phyloP scores from a whole-genome alignment of 23 tunicate species.

The Styela clava region DNA sequence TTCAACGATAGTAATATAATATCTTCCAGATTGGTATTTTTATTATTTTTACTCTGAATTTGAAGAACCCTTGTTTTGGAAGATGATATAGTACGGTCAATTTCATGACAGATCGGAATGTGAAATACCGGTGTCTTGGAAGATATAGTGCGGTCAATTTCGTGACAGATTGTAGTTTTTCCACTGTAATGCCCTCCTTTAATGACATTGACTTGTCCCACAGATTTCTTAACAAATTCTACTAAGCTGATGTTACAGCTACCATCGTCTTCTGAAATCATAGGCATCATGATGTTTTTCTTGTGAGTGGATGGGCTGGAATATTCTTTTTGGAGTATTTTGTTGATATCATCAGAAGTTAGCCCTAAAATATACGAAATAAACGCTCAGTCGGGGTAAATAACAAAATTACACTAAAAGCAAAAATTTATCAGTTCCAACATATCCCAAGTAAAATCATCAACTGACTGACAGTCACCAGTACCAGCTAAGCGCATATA shows the following conservation, averaged over 20 bases:
- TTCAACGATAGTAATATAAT: too few relatives aligned
- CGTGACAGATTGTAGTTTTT: neutral
- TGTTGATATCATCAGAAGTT: neutral
- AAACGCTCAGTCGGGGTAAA: too few relatives aligned
- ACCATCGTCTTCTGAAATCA: neutral
- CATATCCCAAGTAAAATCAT: too few relatives aligned
- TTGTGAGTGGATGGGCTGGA: neutral
- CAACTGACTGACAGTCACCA: too few relatives aligned
- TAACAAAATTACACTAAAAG: too few relatives aligned
- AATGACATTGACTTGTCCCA: neutral
- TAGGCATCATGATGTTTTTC: neutral
- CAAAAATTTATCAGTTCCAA: too few relatives aligned
- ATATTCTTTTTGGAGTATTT: neutral
- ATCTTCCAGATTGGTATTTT: too few relatives aligned
- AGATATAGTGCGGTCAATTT: neutral
- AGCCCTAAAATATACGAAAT: neutral
- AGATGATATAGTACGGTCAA: too few relatives aligned
- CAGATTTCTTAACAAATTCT: neutral
- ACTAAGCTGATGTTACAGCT: neutral
- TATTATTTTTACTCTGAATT: too few relatives aligned
- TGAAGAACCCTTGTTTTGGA: too few relatives aligned
- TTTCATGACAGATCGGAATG: too few relatives aligned
- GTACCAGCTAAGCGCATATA: too few relatives aligned
- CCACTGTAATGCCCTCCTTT: neutral
- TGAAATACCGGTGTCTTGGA: neutral